Conservation (phyloP, 2,797 vertebrate genomes). For the Cyprinella venusta region DNA sequence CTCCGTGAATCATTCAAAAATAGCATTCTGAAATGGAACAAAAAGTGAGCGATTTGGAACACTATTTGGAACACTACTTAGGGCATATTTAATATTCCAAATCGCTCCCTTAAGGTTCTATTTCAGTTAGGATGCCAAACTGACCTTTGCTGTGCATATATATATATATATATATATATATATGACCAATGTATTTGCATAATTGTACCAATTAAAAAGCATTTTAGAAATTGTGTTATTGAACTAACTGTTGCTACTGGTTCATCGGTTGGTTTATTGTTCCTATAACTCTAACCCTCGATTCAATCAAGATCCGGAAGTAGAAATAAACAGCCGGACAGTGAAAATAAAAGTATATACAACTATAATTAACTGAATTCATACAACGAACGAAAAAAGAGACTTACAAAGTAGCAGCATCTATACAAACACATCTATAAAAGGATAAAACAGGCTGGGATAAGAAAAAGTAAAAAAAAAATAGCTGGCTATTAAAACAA, state of each 20-base stretch:
- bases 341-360: constrained; percentile 1
- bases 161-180: no score
- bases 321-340: neutral
- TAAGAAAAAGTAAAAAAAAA: neutral
- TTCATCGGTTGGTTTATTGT: neutral
- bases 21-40: no score
- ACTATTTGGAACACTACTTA: no score
- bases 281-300: neutral
- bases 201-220: neutral
- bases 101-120: neutral
- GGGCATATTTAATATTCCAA: neutral
- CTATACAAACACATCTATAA: neutral
- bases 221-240: neutral
- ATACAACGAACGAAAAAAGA: neutral
- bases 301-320: neutral
- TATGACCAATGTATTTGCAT: neutral
- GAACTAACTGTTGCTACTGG: neutral
- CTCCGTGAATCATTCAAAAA: no score
- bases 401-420: neutral
- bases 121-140: neutral
- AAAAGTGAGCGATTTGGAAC: no score
- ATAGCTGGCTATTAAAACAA: neutral
- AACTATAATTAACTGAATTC: neutral
- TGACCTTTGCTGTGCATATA: neutral
- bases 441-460: neutral